phyloP scores from a whole-genome alignment of 2,888 invertebrate species.

The Drosophila pseudotakahashii region DNA sequence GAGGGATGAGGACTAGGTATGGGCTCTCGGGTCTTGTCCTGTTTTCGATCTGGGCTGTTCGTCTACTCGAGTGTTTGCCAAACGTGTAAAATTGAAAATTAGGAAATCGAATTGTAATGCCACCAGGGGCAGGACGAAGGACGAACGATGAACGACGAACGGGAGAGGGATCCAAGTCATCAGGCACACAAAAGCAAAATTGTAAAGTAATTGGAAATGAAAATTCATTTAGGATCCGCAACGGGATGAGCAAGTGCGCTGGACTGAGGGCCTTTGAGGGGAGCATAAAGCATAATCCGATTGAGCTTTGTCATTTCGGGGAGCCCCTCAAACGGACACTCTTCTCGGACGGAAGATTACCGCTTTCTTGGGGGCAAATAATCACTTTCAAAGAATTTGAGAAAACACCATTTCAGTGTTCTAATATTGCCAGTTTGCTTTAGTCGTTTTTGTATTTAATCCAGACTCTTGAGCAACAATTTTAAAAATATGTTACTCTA shows the following conservation, averaged over 20 bases:
- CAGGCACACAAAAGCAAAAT: constrained; percentile 68
- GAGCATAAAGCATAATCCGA: constrained; percentile 42
- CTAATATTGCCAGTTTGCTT: neutral
- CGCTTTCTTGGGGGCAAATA: neutral
- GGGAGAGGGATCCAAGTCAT: constrained; percentile 36
- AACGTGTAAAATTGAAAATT: constrained; percentile 79
- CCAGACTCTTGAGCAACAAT: too few species aligned
- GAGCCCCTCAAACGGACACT: neutral
- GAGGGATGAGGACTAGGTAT: constrained; percentile 19
- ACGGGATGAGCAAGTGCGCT: constrained; percentile 41
- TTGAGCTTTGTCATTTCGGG: constrained; percentile 17
- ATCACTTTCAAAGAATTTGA: neutral
- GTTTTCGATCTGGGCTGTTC: constrained; percentile 41
- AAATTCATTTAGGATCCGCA: constrained; percentile 67
- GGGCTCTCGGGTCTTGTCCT: constrained; percentile 23
- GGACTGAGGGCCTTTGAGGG: constrained; percentile 19
- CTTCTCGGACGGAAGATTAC: neutral
- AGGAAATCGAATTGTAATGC: constrained; percentile 75
- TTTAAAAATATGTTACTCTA: too few species aligned
- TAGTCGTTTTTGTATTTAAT: too few species aligned
- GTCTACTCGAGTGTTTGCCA: constrained; percentile 70
- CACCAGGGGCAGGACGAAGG: constrained; percentile 28
- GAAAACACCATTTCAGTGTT: neutral
- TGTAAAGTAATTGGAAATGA: constrained; percentile 78
- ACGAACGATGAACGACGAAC: neutral